Evolutionary conservation across 2,797 vertebrate species (phyloP), one percentile per base, ranked within the genome.

Genomic region (Scarus forsteni): DNA sequence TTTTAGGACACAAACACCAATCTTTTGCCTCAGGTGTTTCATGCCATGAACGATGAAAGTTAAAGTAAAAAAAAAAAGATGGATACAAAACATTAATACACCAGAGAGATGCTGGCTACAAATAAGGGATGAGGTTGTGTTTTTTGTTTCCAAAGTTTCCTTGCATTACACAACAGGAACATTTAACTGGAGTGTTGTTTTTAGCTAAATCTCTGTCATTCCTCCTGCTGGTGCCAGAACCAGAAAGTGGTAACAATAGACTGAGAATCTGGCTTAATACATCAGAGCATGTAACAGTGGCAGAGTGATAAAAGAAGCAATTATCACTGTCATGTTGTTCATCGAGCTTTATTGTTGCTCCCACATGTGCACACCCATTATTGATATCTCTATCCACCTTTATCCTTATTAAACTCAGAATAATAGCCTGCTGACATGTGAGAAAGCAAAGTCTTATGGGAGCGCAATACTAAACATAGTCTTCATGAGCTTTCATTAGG

Each of bases 381-480:
- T 78, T 81, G 83, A 90, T 81, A 85, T 80, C 75, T 85, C 79
- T 55, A 59, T 75, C 81, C 76, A 84, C 76, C 78, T 88, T 85
- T 75, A 83, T 85, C 77, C 86, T 90, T 80, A 86, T 92, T 92
- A 89, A 57, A 54, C 56, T 66, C 73, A 75, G 70, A 90, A 85
- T 92, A 90, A 86, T 83, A 81, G 76, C 82, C 50, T 73, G 78
- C 83, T 86, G 81, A 85, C 85, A 81, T 40, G 62, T 79, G 77
- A 42, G 80, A 51, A 84, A 77, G 63, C 64, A 36, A 3, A 62
- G 66, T 70, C 78, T 83, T 68, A 48, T 78, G 78, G 72, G 80
- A 83, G 56, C 59, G 36, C 34, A 35, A 64, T 63, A 46, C 64
- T 78, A 85, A 89, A 87, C 80, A 70, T 64, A 85, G 80, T 74